Conservation (phyloP, 2,888 invertebrate species). For the Choristoneura rosaceana region DNA sequence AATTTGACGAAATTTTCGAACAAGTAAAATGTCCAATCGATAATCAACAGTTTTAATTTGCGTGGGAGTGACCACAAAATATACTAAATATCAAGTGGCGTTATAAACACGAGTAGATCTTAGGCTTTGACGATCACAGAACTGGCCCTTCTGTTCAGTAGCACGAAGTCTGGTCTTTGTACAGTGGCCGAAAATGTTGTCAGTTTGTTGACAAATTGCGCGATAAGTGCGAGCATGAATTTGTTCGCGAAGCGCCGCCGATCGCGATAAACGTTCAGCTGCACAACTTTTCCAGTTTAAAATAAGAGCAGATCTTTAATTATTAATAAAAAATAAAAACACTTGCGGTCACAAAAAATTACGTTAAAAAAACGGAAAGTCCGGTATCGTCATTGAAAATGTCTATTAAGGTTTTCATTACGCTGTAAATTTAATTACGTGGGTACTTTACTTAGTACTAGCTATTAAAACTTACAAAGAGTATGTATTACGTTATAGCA, state of each 20-base stretch:
- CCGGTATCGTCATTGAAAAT: not conserved
- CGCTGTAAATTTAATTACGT: not conserved
- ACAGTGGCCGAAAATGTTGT: conserved; percentile 68
- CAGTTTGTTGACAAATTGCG: conserved; percentile 78
- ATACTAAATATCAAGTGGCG: not conserved
- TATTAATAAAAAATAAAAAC: not conserved
- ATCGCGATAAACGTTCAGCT: conserved; percentile 31
- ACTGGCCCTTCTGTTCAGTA: conserved; percentile 22
- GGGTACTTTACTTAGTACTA: not conserved
- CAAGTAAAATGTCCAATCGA: not conserved
- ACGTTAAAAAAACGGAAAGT: not conserved
- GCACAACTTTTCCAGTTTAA: conserved; percentile 20
- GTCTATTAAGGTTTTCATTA: not conserved
- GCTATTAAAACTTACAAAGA: not conserved
- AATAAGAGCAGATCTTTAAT: conserved; percentile 36
- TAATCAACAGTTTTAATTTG: not conserved
- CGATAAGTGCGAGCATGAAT: conserved; percentile 72
- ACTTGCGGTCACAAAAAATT: not conserved
- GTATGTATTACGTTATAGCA: not conserved
- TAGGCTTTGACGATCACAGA: not conserved
- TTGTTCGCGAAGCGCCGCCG: conserved; percentile 48
- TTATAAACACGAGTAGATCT: not conserved
- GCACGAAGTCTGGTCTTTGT: conserved; percentile 58
- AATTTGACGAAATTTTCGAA: not conserved
- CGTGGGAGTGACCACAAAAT: not conserved